Evolutionary conservation across 2,113 vertebrate species (phyloP), one percentile per base, ranked within the genome.

Genomic region (Rhinolophus ferrumequinum): DNA sequence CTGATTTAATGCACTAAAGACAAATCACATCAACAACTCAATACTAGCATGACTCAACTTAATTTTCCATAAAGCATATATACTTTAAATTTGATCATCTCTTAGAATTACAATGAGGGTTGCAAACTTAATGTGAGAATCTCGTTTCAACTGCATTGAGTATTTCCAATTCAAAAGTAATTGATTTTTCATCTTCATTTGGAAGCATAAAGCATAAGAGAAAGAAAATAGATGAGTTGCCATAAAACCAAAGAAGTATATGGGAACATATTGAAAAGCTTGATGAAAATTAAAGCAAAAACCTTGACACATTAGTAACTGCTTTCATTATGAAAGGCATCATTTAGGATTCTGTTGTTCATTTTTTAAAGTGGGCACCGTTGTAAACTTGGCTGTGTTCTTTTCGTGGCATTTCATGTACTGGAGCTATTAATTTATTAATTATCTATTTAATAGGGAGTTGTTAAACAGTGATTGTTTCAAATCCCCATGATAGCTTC

Each of bases 141-240:
- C 35, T 33, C 35, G 90, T 93, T 95, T 96, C 62, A 82, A 47
- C 6, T 33, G 30, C n/a, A 83, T 56, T 83, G 18, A 80, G 50
- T 79, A 76, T 87, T 83, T 95, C 79, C 56, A 95, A 21, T 93
- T 92, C 85, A 75, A 50, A 90, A 90, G 47, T 83, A 90, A 93
- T 80, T 94, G 88, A 87, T 90, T 94, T 90, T 94, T 95, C 80
- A 80, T 93, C 79, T 94, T 56, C 35, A 64, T 54, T 92, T 79
- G 50, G 80, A 95, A 95, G 35, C 47, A 52, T 69, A 83, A 73
- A 90, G 30, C 26, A 54, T 69, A 56, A 96, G 26, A 87, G 41
- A 87, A 94, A 92, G 50, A 87, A 94, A 92, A 97, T 94, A 64
- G 33, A 67, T 79, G 2, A 24, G 66, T 47, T 62, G 16, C 21